Base-by-base conservation (phyloP, 2,888 invertebrate species). In the Tubulanus polymorphus region DNA sequence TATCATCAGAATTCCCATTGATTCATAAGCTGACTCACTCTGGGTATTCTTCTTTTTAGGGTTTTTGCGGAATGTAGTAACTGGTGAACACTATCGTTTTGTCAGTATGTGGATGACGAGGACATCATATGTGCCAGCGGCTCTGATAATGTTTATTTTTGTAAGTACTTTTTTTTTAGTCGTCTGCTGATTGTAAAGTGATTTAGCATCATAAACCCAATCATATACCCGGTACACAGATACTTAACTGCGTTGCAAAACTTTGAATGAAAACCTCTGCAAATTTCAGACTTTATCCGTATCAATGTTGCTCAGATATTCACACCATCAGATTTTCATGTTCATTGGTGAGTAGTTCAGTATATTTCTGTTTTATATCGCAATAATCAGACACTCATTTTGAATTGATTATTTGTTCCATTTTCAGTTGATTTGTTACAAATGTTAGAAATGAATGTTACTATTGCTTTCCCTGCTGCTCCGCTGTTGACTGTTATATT, bases 291-390 rank as follows among this genome's bases (percentile, higher is more conserved):
- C 97, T 28, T 90, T 97, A 63, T 93, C 95, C 47, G 94, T 96
- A 71, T 97, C 97, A 45, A 96, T 97, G 90, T 83, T 99, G 68
- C 83, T 99, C 68, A 87, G 97, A 51, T 99, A 97, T 81, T 97
- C 97, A 12, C 99, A 99, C 82, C 97, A 99, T 80, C 99, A 99
- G 83, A 97, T 99, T 75, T 97, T 99, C 82, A 88, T 97, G 61
- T 97, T 99, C 77, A 97, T 99, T 71, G 93, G 95, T 94, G 83
- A 89, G 89, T 86, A 59, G 18, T 2, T 45, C 28, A 25, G 8
- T 48, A 15, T 20, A 20, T 25, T 54, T 48, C 30, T 56, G 37
- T 27, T 23, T 20, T 35, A 54, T 35, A n/a, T 20, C 20, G 46
- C 46, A 15, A 45, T 12, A 12, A 32, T 32, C 35, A 32, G 35